A percentile compares a stretch with the other conserved stretches of the same genome.
phyloP scores from a whole-genome alignment of 2,797 vertebrate genomes.

The Macropus fuliginosus region DNA sequence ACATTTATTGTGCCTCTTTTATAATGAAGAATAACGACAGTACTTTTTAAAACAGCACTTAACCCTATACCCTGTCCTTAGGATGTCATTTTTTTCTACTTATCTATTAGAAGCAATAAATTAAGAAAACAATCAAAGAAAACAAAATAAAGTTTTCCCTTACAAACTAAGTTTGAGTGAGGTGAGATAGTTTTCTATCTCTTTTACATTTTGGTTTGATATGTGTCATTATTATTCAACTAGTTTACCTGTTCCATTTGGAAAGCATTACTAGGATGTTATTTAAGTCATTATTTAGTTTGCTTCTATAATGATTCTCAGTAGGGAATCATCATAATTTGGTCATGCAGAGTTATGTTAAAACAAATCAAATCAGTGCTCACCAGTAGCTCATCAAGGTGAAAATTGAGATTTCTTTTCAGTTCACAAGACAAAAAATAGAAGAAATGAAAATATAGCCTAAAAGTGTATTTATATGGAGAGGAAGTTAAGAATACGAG shows the following conservation, averaged over 20 bases:
- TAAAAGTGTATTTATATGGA: background rate
- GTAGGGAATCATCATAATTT: constrained; percentile 4
- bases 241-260: constrained; percentile 33
- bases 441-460: constrained; percentile 8
- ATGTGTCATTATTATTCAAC: background rate
- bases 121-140: constrained; percentile 39
- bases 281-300: constrained; percentile 25
- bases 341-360: constrained; percentile 13
- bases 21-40: background rate
- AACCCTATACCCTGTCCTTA: background rate
- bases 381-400: constrained; percentile 45
- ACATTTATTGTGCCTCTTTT: background rate
- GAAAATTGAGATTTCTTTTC: constrained; percentile 37
- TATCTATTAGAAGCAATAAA: background rate
- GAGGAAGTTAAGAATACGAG: constrained; percentile 14
- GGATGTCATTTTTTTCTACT: background rate
- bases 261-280: background rate
- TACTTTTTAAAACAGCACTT: background rate
- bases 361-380: constrained; percentile 38
- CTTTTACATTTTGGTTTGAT: constrained; percentile 11
- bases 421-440: constrained; percentile 42
- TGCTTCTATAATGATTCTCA: constrained; percentile 40
- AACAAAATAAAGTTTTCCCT: constrained; percentile 30
- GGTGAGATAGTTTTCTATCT: background rate
- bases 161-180: constrained; percentile 9